Conservation (phyloP, 2,797 vertebrate species). For the Siniperca scherzeri region DNA sequence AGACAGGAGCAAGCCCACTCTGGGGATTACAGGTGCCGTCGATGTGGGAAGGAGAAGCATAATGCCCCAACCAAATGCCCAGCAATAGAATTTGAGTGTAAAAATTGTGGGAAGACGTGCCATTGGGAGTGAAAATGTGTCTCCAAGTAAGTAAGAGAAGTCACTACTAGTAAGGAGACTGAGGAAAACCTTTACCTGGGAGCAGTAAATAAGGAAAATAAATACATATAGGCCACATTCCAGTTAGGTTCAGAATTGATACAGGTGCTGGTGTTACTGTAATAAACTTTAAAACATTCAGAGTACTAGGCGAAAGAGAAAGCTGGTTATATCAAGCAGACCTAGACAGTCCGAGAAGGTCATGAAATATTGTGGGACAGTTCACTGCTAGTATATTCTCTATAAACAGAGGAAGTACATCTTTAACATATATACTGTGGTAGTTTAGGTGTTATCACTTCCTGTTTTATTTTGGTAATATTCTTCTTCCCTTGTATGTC, state of each 20-base stretch:
- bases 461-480: too few species aligned
- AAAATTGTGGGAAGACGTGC: neutral
- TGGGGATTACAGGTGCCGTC: neutral
- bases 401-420: neutral
- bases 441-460: too few species aligned
- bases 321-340: neutral
- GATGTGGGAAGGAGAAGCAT: neutral
- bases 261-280: too few species aligned
- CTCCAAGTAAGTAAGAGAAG: neutral
- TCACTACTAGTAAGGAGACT: neutral
- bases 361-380: too few species aligned
- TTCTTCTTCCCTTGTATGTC: too few species aligned
- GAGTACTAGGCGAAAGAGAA: neutral
- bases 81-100: neutral
- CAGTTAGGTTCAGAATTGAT: neutral
- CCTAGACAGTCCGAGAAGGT: neutral
- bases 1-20: neutral
- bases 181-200: neutral
- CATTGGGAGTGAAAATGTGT: conserved; percentile 12
- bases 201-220: neutral
- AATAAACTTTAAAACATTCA: neutral
- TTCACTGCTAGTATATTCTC: too few species aligned
- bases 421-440: neutral
- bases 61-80: neutral
- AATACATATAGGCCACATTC: neutral